Conservation (phyloP, 1,140 invertebrate genomes). For the Apis laboriosa region DNA sequence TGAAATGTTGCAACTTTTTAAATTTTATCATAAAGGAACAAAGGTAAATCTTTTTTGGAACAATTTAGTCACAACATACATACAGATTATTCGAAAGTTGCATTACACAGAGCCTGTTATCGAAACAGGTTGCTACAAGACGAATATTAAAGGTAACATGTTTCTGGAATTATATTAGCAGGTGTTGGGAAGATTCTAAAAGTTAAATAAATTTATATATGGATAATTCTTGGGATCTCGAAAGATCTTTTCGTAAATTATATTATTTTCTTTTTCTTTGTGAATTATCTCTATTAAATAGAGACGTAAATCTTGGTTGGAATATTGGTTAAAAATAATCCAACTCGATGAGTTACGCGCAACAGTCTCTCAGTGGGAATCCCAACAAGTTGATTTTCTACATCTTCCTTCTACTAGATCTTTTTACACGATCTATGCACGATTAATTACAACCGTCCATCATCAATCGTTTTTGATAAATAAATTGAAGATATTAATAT, state of each 20-base stretch:
- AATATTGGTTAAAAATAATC: background rate
- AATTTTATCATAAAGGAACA: no score
- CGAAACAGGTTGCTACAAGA: no score
- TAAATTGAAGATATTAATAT: background rate
- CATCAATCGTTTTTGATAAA: background rate
- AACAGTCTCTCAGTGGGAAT: background rate
- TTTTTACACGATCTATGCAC: background rate
- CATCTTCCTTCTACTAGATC: background rate
- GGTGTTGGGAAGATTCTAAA: no score
- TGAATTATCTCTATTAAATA: background rate
- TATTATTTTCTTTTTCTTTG: background rate
- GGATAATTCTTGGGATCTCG: no score
- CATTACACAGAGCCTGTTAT: no score
- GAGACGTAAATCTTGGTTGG: slow-evolving; percentile 15
- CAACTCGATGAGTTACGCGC: background rate
- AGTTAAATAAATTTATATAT: no score
- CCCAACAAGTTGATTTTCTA: background rate
- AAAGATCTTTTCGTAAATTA: background rate
- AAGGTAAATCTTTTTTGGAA: no score
- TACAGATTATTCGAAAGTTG: no score
- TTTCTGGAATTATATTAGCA: no score
- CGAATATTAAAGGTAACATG: no score
- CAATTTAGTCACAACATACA: no score
- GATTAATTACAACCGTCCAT: background rate
- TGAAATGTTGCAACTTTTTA: no score